Evolutionary conservation across 2,113 vertebrate genomes (phyloP), one percentile per base, ranked within the genome.

Genomic region (Genyomyrus donnyi): DNA sequence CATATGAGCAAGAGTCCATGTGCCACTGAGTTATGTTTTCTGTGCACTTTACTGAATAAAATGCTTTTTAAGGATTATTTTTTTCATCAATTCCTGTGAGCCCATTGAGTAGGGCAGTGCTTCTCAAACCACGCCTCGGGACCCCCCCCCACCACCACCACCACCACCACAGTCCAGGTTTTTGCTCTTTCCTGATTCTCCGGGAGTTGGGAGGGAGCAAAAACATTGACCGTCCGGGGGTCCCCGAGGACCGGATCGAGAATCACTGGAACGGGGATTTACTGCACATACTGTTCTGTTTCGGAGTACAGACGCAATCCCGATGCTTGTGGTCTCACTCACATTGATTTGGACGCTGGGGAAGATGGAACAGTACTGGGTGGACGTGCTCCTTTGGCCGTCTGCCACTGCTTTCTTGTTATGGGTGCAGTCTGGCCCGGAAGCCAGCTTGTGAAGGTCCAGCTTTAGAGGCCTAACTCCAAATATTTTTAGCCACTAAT

Each of bases 401-500:
- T 90, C 89, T 1, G 91, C 91, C 49, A 95, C 95, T 50, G 90
- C 89, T 13, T 93, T 92, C 92, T 92, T 94, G 9, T 90, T 94
- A 89, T 97, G 96, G 58, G 91, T 83, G 58, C 96, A 97, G 13
- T 92, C 92, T 13, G 95, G 95, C 21, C 96, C 95, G 21, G 96
- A 96, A 80, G 95, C 35, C 88, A 95, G 88, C 0, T 90, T 93
- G 92, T 96, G 94, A 84, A 97, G 90, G 2, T 97, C 95, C 93
- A 98, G 88, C 90, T 95, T 96, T 90, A 97, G 94, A 21, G 94
- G 96, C 93, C 92, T 96, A 31, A 97, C 91, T 1, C 96, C 93
- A 52, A 94, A 97, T 42, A 93, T 96, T 86, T 91, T 94, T 89
- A 97, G 88, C 97, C 97, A 97, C 97, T 98, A 90, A 89, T 90